phyloP scores from a whole-genome alignment of 1,140 invertebrate genomes.

The Ceratoteleas bidentatus region DNA sequence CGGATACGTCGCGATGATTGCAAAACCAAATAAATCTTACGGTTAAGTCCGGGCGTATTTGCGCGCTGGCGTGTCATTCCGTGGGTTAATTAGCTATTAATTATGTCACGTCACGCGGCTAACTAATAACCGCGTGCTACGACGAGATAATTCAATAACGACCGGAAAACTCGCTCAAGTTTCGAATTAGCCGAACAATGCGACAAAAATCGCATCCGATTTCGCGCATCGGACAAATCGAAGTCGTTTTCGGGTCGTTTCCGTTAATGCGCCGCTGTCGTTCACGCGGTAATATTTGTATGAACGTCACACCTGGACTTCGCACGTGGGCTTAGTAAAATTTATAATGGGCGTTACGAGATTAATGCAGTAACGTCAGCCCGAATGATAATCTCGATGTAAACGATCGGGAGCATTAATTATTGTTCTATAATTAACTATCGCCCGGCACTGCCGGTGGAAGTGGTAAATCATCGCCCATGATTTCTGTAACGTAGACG shows the following conservation, averaged over 20 bases:
- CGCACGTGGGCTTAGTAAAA: neutral
- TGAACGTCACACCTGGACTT: neutral
- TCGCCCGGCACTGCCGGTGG: neutral
- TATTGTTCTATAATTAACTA: slow-evolving; percentile 2
- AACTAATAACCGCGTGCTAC: slow-evolving; percentile 42
- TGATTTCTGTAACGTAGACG: neutral
- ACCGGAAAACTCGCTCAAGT: slow-evolving; percentile 41
- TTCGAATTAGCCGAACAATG: slow-evolving; percentile 25
- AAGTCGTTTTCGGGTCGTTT: too few relatives aligned
- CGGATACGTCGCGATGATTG: slow-evolving; percentile 30
- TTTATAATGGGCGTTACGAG: neutral
- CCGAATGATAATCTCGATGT: neutral
- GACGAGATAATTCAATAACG: slow-evolving; percentile 67
- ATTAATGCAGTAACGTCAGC: neutral
- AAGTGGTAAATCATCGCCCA: neutral
- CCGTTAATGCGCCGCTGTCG: too few relatives aligned
- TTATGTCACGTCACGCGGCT: slow-evolving; percentile 53
- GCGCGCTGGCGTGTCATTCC: slow-evolving; percentile 50
- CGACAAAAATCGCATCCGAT: slow-evolving; percentile 1
- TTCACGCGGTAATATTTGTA: too few relatives aligned
- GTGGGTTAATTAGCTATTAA: slow-evolving; percentile 70
- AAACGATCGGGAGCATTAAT: slow-evolving; percentile 1
- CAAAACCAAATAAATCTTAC: slow-evolving; percentile 57
- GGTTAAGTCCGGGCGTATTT: slow-evolving; percentile 39
- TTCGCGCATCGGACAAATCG: neutral